These are phyloP conservation scores for Polypterus bichir DNA, from an alignment of 2,113 vertebrate genomes.

Conservation along the genomic window DNA sequence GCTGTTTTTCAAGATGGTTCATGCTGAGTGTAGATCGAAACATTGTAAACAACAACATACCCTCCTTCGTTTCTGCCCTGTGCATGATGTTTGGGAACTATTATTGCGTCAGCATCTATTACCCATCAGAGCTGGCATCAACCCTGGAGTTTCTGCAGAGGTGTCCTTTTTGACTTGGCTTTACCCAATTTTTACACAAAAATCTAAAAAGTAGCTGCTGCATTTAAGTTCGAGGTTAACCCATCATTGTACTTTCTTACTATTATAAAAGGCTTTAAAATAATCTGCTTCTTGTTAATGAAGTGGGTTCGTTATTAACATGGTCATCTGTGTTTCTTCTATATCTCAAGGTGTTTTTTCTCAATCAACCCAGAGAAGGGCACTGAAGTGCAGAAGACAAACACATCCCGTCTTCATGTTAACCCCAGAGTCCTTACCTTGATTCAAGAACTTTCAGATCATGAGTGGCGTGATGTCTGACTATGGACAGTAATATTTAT, in stretches of 20 bases:
- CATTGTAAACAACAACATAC: slow-evolving; percentile 13
- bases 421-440: too few relatives aligned
- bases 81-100: slow-evolving; percentile 20
- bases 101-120: slow-evolving; percentile 20
- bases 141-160: slow-evolving; percentile 22
- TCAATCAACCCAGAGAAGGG: too few relatives aligned
- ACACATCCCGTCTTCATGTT: too few relatives aligned
- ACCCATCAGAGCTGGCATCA: slow-evolving; percentile 15
- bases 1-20: slow-evolving; percentile 9
- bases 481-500: too few relatives aligned
- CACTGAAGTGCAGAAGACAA: too few relatives aligned
- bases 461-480: too few relatives aligned
- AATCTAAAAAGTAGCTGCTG: slow-evolving; percentile 7
- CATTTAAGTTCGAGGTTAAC: slow-evolving; percentile 4
- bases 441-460: too few relatives aligned
- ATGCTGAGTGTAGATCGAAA: too few relatives aligned
- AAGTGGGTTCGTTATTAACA: slow-evolving; percentile 2
- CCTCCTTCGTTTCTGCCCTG: slow-evolving; percentile 11
- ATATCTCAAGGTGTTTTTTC: too few relatives aligned
- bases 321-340: too few relatives aligned
- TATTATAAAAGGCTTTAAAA: slow-evolving; percentile 5
- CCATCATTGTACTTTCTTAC: not conserved
- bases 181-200: slow-evolving; percentile 8
- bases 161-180: slow-evolving; percentile 6
- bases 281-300: not conserved